A percentile compares a stretch with the other conserved stretches of the same genome.
Conservation (phyloP, 92 coral and sea anemone species). For the Palythoa grandis region DNA sequence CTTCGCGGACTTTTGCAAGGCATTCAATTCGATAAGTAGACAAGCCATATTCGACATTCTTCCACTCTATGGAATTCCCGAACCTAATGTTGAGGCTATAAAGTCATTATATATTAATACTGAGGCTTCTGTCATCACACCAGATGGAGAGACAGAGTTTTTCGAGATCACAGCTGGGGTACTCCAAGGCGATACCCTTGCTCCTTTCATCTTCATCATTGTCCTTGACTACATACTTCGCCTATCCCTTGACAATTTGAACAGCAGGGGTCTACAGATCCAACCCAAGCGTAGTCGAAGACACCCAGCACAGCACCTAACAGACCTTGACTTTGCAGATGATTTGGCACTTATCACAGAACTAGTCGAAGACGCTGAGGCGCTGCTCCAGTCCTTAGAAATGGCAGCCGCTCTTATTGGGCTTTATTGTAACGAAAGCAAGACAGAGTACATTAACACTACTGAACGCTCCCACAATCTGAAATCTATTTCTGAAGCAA, state of each 20-base stretch:
- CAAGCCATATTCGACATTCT: constrained; percentile 46
- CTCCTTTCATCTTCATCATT: constrained; percentile 21
- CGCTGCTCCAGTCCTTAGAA: not conserved
- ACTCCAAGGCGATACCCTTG: too few species aligned
- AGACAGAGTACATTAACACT: not conserved
- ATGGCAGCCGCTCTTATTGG: constrained; percentile 2
- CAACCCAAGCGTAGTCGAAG: constrained; percentile 50
- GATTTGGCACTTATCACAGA: constrained; percentile 54
- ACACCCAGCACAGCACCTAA: constrained; percentile 42
- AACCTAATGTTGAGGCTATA: constrained; percentile 42
- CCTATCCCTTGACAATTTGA: constrained; percentile 47
- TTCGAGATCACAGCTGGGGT: constrained; percentile 50
- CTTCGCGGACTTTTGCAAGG: constrained; percentile 52
- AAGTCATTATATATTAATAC: too few species aligned
- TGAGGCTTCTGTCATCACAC: too few species aligned
- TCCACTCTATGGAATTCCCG: constrained; percentile 46
- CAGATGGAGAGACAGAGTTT: constrained; percentile 55
- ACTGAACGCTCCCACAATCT: not conserved
- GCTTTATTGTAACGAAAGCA: not conserved
- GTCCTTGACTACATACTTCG: constrained; percentile 45
- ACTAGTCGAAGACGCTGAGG: constrained; percentile 28
- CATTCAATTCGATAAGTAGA: constrained; percentile 59
- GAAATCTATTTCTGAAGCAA: not conserved
- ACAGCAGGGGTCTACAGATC: constrained; percentile 48
- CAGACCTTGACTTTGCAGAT: constrained; percentile 66